Percentiles rank a stretch among this genome's conserved stretches.
These are phyloP conservation scores for Sthenelais limicola DNA, from an alignment of 2,888 invertebrate species.

Conservation along the genomic window DNA sequence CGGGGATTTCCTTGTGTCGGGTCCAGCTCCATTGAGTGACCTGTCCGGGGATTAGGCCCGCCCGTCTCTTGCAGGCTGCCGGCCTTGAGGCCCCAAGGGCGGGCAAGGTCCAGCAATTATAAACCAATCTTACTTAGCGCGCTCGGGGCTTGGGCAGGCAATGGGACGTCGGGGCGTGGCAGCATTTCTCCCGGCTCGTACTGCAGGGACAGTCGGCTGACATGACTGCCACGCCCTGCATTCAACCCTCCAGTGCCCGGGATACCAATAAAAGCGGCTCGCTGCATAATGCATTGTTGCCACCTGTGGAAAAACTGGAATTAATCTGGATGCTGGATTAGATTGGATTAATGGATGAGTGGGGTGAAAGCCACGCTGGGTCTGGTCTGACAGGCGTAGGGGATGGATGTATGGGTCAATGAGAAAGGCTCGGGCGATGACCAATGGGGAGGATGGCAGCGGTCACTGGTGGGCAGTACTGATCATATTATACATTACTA, in stretches of 20 bases:
- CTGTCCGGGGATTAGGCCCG: not conserved
- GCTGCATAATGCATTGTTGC: constrained; percentile 37
- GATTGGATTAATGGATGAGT: constrained; percentile 31
- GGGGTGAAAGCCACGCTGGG: no score
- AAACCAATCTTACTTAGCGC: constrained; percentile 35
- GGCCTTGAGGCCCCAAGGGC: constrained; percentile 15
- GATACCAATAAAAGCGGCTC: constrained; percentile 22
- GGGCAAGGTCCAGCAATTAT: constrained; percentile 23
- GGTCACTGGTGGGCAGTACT: no score
- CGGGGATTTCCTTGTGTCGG: no score
- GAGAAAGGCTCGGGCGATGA: no score
- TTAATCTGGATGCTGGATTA: constrained; percentile 22
- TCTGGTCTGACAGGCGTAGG: constrained; percentile 19
- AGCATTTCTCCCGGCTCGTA: constrained; percentile 2
- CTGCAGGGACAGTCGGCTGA: constrained; percentile 17
- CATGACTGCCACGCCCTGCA: constrained; percentile 27
- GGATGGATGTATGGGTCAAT: no score
- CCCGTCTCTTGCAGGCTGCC: constrained; percentile 3
- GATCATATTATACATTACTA: no score
- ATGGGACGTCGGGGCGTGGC: constrained; percentile 29
- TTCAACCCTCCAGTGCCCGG: not conserved
- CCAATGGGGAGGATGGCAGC: no score
- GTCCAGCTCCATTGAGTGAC: not conserved
- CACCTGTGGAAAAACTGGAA: constrained; percentile 33
- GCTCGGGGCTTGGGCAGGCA: constrained; percentile 16